These are phyloP conservation scores for Laupala kohalensis DNA, from an alignment of 1,140 invertebrate species.

Conservation along the genomic window DNA sequence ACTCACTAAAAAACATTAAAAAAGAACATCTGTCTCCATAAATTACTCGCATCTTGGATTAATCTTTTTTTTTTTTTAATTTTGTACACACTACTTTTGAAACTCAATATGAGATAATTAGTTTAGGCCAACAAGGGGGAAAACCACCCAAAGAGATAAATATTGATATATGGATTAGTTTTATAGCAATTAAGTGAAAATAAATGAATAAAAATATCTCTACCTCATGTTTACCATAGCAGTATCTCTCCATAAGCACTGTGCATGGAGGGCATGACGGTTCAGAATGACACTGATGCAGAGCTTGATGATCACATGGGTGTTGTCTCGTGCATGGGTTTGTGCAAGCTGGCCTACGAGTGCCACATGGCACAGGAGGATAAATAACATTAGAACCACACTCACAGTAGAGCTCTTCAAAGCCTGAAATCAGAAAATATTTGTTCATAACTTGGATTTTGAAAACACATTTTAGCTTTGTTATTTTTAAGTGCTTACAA, in stretches of 20 bases:
- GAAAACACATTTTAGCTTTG: no score
- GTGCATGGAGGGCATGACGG: slow-evolving; percentile 84
- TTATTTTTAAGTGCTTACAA: no score
- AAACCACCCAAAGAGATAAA: no score
- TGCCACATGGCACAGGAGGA: slow-evolving; percentile 85
- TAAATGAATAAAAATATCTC: neutral
- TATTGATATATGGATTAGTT: no score
- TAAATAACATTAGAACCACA: slow-evolving; percentile 75
- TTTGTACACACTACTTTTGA: no score
- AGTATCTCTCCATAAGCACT: slow-evolving; percentile 73
- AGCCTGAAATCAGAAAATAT: slow-evolving; percentile 41
- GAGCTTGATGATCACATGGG: slow-evolving; percentile 63
- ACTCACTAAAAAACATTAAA: no score
- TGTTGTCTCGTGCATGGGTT: slow-evolving; percentile 64
- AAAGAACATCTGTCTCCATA: no score
- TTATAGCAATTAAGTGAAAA: no score
- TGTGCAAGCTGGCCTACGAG: slow-evolving; percentile 63
- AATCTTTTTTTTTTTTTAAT: no score
- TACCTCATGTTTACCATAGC: slow-evolving; percentile 79
- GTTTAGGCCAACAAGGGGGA: no score
- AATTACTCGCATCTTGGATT: no score
- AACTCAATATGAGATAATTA: no score
- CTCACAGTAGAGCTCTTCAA: slow-evolving; percentile 83
- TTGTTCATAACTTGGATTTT: neutral
- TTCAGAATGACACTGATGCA: slow-evolving; percentile 64